phyloP scores from a whole-genome alignment of 2,797 vertebrate species.

The Philypnodon macrostomus region DNA sequence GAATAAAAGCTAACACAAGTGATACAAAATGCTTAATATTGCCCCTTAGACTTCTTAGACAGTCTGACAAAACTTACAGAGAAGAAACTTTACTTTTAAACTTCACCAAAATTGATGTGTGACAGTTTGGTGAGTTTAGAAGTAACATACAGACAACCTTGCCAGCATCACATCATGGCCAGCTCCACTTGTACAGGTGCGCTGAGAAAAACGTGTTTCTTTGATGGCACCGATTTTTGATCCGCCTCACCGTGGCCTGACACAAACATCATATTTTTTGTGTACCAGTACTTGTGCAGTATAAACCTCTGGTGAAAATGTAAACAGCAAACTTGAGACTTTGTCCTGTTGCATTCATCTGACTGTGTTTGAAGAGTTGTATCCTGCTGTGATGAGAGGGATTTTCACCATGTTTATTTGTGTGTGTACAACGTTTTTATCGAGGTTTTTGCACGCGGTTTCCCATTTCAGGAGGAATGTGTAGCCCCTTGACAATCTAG shows the following conservation, averaged over 20 bases:
- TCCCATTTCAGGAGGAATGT: constrained; percentile 10
- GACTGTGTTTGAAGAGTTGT: constrained; percentile 19
- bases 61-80: constrained; percentile 31
- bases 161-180: constrained; percentile 9
- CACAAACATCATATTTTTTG: no score
- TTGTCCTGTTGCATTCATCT: constrained; percentile 22
- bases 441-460: constrained; percentile 5
- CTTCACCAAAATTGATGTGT: constrained; percentile 28
- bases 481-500: constrained; percentile 9
- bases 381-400: constrained; percentile 19
- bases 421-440: constrained; percentile 2
- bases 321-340: constrained; percentile 34
- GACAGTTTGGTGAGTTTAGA: constrained; percentile 35
- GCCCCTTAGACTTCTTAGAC: constrained; percentile 13
- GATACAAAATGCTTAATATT: no score
- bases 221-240: constrained; percentile 27
- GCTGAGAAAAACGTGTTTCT: constrained; percentile 10
- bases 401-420: constrained; percentile 7
- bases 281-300: no score
- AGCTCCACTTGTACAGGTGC: constrained; percentile 18
- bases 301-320: constrained; percentile 19
- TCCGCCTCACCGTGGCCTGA: constrained; percentile 8
- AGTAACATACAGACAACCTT: constrained; percentile 15
- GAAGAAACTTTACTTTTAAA: constrained; percentile 33
- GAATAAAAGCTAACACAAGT: no score